A percentile compares a stretch with the other conserved stretches of the same genome.
These are phyloP conservation scores for Ennomos fuscantarius DNA, from an alignment of 2,888 invertebrate species.

Conservation along the genomic window DNA sequence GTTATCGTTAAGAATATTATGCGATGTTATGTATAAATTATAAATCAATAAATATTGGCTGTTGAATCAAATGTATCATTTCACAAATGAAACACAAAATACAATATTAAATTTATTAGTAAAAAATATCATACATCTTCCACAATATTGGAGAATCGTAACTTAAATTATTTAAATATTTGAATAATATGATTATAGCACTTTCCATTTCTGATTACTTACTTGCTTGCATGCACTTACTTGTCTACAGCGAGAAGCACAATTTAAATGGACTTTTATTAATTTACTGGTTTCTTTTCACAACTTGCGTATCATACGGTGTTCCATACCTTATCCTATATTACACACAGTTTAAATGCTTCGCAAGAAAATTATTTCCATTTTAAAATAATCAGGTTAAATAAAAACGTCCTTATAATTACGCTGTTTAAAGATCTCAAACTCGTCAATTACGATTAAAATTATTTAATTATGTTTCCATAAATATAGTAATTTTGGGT, in stretches of 20 bases:
- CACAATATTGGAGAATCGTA: slow-evolving; percentile 84
- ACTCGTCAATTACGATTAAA: slow-evolving; percentile 54
- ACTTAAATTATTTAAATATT: slow-evolving; percentile 83
- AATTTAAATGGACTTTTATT: slow-evolving; percentile 52
- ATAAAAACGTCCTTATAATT: slow-evolving; percentile 38
- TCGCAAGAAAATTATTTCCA: slow-evolving; percentile 59
- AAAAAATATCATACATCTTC: slow-evolving; percentile 86
- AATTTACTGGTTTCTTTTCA: slow-evolving; percentile 43
- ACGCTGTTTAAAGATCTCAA: slow-evolving; percentile 43
- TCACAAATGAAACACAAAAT: slow-evolving; percentile 63
- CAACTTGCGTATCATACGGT: slow-evolving; percentile 50
- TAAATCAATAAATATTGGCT: slow-evolving; percentile 40
- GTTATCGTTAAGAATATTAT: slow-evolving; percentile 26
- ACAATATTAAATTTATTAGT: slow-evolving; percentile 86
- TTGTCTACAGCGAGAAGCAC: slow-evolving; percentile 78
- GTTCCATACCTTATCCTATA: slow-evolving; percentile 58
- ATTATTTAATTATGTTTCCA: slow-evolving; percentile 62
- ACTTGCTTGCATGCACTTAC: slow-evolving; percentile 73
- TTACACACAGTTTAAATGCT: slow-evolving; percentile 76
- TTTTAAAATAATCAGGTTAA: slow-evolving; percentile 46
- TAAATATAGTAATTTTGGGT: slow-evolving; percentile 79
- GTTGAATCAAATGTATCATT: slow-evolving; percentile 33
- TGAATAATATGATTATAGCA: slow-evolving; percentile 82
- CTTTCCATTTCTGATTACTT: slow-evolving; percentile 72
- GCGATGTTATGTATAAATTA: slow-evolving; percentile 35